Conservation (phyloP, 2,888 invertebrate genomes). For the Thereva nobilitata region DNA sequence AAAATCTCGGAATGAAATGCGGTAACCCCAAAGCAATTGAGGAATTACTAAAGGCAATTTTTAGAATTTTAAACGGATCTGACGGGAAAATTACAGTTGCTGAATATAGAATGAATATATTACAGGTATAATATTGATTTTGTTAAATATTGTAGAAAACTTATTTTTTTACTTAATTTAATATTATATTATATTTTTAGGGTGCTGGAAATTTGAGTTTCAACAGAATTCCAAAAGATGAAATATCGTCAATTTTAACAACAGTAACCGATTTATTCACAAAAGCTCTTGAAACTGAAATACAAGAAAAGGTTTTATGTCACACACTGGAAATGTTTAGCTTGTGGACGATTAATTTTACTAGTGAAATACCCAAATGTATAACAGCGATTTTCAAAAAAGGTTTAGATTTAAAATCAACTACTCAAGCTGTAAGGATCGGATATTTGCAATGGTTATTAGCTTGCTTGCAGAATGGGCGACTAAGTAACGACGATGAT, state of each 20-base stretch:
- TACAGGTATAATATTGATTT: constrained; percentile 63
- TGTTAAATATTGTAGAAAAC: neutral
- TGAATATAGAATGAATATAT: constrained; percentile 84
- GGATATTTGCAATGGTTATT: constrained; percentile 79
- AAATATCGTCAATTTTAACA: constrained; percentile 64
- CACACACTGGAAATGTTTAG: constrained; percentile 80
- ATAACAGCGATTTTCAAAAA: constrained; percentile 73
- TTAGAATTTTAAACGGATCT: constrained; percentile 83
- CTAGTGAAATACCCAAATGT: constrained; percentile 66
- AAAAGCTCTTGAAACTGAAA: constrained; percentile 82
- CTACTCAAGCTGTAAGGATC: constrained; percentile 75
- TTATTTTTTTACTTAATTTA: constrained; percentile 1
- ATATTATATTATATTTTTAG: constrained; percentile 47
- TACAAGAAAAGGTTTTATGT: constrained; percentile 88
- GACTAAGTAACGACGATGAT: constrained; percentile 56
- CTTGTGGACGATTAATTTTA: constrained; percentile 74
- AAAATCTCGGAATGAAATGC: constrained; percentile 73
- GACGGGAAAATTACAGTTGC: constrained; percentile 89
- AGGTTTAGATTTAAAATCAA: constrained; percentile 74
- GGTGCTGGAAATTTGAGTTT: constrained; percentile 75
- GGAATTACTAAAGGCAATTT: constrained; percentile 69
- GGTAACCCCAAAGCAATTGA: constrained; percentile 68
- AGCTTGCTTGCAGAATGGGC: constrained; percentile 65
- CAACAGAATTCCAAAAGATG: constrained; percentile 67
- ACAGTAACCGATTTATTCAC: constrained; percentile 70